phyloP scores from a whole-genome alignment of 92 coral and sea anemone genomes.

The Parazoanthus atlanticus region DNA sequence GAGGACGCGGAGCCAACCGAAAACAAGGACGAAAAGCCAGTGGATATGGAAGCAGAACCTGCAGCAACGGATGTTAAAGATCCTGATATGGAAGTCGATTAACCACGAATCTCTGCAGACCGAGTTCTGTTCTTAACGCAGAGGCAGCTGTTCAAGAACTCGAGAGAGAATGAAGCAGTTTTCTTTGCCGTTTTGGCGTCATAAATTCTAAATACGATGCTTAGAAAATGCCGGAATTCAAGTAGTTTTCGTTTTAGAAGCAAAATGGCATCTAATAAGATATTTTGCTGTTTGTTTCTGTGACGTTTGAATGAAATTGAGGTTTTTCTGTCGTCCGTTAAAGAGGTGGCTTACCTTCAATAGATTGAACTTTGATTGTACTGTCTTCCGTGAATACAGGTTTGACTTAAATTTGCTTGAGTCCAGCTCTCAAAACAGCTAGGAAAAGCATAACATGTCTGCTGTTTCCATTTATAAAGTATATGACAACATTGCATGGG shows the following conservation, averaged over 20 bases:
- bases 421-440: neutral
- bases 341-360: neutral
- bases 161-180: neutral
- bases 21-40: constrained; percentile 49
- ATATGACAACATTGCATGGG: neutral
- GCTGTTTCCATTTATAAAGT: neutral
- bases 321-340: neutral
- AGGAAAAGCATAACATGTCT: neutral
- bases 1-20: constrained; percentile 20
- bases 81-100: constrained; percentile 31
- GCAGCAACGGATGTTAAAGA: constrained; percentile 27
- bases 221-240: neutral
- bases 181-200: neutral
- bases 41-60: constrained; percentile 53
- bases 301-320: neutral
- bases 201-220: neutral
- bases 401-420: neutral
- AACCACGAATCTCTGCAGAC: neutral
- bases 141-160: neutral
- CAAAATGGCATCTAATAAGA: neutral
- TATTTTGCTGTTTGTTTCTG: neutral
- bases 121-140: neutral
- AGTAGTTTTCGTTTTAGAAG: neutral
- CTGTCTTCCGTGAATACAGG: neutral
- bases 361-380: neutral